A percentile compares a stretch with the other conserved stretches of the same genome.
Evolutionary conservation across 2,797 vertebrate genomes (phyloP).

Genomic region (Huso huso): DNA sequence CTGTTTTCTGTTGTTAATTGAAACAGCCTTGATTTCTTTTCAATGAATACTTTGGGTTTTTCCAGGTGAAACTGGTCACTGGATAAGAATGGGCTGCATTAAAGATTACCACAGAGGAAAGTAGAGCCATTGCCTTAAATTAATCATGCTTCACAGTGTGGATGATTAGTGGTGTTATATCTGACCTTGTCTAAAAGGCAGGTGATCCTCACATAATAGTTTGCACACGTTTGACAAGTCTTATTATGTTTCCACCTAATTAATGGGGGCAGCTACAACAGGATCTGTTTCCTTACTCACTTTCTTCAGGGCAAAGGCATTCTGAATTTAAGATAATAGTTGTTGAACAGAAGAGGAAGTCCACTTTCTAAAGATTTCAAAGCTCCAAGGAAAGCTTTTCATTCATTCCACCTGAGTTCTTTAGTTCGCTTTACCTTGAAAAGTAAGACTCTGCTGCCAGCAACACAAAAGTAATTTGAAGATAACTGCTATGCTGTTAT

Average conservation of each 20-base stretch:
- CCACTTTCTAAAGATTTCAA: too few species aligned
- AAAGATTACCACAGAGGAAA: too few species aligned
- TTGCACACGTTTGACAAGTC: conserved; percentile 11
- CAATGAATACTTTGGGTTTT: too few species aligned
- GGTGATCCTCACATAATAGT: conserved; percentile 15
- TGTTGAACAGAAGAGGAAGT: not conserved
- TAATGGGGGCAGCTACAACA: conserved; percentile 4
- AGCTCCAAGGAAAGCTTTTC: too few species aligned
- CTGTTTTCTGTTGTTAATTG: too few species aligned
- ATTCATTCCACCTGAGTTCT: too few species aligned
- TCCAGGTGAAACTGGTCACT: too few species aligned
- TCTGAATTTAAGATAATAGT: not conserved
- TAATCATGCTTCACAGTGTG: conserved; percentile 12
- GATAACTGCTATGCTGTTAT: too few species aligned
- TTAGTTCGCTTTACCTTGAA: too few species aligned
- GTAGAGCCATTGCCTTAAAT: conserved; percentile 2
- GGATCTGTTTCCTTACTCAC: not conserved
- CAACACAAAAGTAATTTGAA: too few species aligned
- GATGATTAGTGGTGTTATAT: conserved; percentile 16
- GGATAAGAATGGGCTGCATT: not conserved
- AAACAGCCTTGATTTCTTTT: too few species aligned
- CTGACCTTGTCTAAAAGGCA: conserved; percentile 15
- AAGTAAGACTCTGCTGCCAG: too few species aligned
- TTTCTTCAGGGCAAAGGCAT: not conserved
- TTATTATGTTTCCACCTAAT: conserved; percentile 13